Evolutionary conservation across 2,797 vertebrate genomes (phyloP).

Genomic region (Poecilia picta): DNA sequence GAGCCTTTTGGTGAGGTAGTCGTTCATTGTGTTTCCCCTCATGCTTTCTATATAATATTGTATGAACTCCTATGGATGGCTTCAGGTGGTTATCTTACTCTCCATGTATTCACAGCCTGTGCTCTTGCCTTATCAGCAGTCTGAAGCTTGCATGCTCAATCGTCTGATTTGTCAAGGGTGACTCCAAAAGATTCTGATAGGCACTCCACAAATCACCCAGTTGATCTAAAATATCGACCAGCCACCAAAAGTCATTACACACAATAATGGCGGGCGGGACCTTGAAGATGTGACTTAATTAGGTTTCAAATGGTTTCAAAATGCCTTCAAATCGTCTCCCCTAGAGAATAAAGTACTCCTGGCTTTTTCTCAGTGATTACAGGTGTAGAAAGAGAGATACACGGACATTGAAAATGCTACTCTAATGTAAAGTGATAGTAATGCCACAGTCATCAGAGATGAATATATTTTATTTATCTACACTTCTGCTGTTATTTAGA

Average conservation of each 20-base stretch:
- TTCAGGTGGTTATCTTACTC: slow-evolving; percentile 63
- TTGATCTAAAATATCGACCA: slow-evolving; percentile 88
- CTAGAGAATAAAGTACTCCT: slow-evolving; percentile 54
- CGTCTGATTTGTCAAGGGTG: slow-evolving; percentile 84
- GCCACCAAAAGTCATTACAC: slow-evolving; percentile 85
- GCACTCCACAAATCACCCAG: slow-evolving; percentile 84
- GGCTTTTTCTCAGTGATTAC: slow-evolving; percentile 60
- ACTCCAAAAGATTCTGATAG: slow-evolving; percentile 84
- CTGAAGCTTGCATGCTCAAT: slow-evolving; percentile 81
- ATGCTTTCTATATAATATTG: slow-evolving; percentile 37
- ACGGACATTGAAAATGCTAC: slow-evolving; percentile 27
- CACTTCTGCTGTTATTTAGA: slow-evolving; percentile 32
- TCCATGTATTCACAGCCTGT: slow-evolving; percentile 66
- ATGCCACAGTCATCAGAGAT: slow-evolving; percentile 13
- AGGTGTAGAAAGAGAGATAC: slow-evolving; percentile 49
- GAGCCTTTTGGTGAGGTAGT: background rate
- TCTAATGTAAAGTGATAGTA: slow-evolving; percentile 19
- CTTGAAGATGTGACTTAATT: slow-evolving; percentile 87
- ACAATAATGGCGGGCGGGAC: slow-evolving; percentile 84
- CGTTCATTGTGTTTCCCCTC: background rate
- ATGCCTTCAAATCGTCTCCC: slow-evolving; percentile 70
- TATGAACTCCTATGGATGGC: slow-evolving; percentile 27
- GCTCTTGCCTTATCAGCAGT: slow-evolving; percentile 81
- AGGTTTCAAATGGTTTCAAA: slow-evolving; percentile 82
- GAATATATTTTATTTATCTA: slow-evolving; percentile 8